phyloP scores from a whole-genome alignment of 2,113 vertebrate genomes.

The Eurypyga helias region DNA sequence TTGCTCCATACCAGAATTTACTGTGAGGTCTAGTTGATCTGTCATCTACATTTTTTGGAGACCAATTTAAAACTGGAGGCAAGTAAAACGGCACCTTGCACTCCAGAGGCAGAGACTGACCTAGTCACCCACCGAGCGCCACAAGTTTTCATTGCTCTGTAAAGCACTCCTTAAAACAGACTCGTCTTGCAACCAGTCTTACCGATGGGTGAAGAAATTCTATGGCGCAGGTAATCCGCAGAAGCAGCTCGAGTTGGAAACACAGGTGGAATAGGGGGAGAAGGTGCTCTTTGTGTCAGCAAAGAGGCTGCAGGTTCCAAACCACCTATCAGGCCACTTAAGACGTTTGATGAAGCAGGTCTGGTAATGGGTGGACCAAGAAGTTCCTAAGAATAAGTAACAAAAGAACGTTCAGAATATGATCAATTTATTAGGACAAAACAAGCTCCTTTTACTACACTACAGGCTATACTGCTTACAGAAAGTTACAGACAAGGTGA shows the following conservation, averaged over 20 bases:
- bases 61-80: not conserved
- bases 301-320: conserved; percentile 82
- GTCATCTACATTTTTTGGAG: not conserved
- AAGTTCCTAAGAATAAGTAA: conserved; percentile 82
- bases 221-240: conserved; percentile 88
- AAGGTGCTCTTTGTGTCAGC: conserved; percentile 84
- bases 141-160: not conserved
- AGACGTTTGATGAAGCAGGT: conserved; percentile 82
- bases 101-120: not conserved
- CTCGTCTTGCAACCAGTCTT: not conserved
- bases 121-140: not conserved
- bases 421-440: not conserved
- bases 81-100: not conserved
- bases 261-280: conserved; percentile 82
- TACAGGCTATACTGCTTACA: not conserved
- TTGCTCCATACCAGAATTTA: not conserved
- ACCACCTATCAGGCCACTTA: conserved; percentile 85
- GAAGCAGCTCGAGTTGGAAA: conserved; percentile 88
- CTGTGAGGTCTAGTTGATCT: not conserved
- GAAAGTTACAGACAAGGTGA: not conserved
- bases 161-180: not conserved
- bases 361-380: conserved; percentile 82
- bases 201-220: conserved; percentile 85
- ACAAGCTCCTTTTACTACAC: not conserved
- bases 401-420: not conserved